Base-by-base conservation (phyloP, 1,140 invertebrate genomes). In the Caenorhabditis elegans region DNA sequence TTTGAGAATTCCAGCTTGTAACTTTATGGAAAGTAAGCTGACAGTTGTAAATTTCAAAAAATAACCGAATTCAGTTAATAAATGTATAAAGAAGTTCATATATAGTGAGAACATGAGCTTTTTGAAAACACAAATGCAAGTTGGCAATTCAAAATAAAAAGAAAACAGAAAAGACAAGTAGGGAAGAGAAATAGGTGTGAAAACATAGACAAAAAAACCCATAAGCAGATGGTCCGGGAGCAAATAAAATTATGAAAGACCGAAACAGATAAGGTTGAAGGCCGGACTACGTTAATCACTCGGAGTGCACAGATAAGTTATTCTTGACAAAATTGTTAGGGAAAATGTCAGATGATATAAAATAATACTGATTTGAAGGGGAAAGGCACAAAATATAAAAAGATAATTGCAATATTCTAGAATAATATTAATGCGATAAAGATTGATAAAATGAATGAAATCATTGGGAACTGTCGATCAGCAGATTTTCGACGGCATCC, bases 401-500 rank as follows among this genome's bases (percentile, higher is more conserved):
- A 28, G 8, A 10, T 19, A 19, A 26, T 5, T 8, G 8, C 24
- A 6, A 19, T n/a, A n/a, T 28, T 26, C 46, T 48, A 77, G 24
- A 48, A 19, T 17, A 77, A 28, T 2, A 48, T 2, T 22, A 77
- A 5, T 15, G 13, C 5, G 17, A 70, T 0, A 22, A 70, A 13
- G 28, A 77, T 19, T 2, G 75, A 49, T 48, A 77, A 2, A 15
- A 47, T n/a, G 46, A 77, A 77, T 77, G 75, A 46, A 48, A 77
- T 48, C 2, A 77, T 0, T 28, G 47, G n/a, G 13, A 49, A 77
- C 31, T 15, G 43, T 34, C 17, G 17, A 10, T 31, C 15, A 26
- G 65, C 19, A 77, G 65, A 15, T 31, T 85, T 85, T 22, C 85
- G 48, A 46, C 84, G 84, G 75, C 87, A 88, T 3, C 87, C 87